Base-by-base conservation (phyloP, 2,888 invertebrate genomes). In the Eupithecia abbreviata region DNA sequence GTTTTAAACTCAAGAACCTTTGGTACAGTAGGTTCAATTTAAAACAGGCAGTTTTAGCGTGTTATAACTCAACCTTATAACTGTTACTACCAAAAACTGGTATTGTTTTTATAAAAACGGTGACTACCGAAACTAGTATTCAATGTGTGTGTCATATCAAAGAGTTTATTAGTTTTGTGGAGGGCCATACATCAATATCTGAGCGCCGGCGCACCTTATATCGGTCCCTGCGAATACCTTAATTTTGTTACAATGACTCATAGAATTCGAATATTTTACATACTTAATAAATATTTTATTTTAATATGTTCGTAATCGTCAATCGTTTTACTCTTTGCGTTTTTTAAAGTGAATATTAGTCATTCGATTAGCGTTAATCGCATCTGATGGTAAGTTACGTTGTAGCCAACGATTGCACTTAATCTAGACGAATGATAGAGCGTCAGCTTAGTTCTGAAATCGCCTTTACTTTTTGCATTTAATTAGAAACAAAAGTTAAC, bases 161-260 rank as follows among this genome's bases (percentile, higher is more conserved):
- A 91, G 90, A 89, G 90, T 90, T 91, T 92, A 93, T 91, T 92
- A 92, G 91, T 88, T 85, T 86, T 89, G 90, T 91, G 90, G 92
- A 88, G 91, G 90, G 87, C 90, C 91, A 92, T 93, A 90, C 88
- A 91, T 94, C 93, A 94, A 87, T 80, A 85, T 82, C 91, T 93
- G n/a, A 15, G 93, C 94, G 93, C 93, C 92, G 84, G 90, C 91
- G 91, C 91, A 85, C 43, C 42, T 42, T 45, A n/a, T 10, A 45
- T 88, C 87, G 84, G 87, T 87, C 87, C 90, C 89, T 88, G 87
- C 85, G 88, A 90, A 87, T 88, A 86, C 88, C 85, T 87, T 84
- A 88, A 90, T 87, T 86, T 86, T 85, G 85, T 85, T 85, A 84
- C 80, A 43, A 55, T 75, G 73, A 62, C 62, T 62, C 51, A 66